Evolutionary conservation across 2,797 vertebrate species (phyloP), one percentile per base, ranked within the genome.

Genomic region (Holocentrus rufus): DNA sequence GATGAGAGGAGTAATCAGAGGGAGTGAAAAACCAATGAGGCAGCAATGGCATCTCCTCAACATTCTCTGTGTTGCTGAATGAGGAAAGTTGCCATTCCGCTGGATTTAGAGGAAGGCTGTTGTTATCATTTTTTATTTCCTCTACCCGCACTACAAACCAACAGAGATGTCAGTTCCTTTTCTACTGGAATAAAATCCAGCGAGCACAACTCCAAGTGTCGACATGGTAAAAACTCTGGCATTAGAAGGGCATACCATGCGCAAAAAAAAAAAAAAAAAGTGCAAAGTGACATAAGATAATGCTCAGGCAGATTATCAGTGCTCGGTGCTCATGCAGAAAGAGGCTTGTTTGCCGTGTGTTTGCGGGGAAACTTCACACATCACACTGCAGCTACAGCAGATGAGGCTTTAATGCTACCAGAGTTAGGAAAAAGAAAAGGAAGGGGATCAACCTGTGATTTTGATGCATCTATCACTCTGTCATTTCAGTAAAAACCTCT

Each of bases 1-100:
- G 93, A 94, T 94, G 93, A 93, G 92, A 92, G 91, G 91, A 92
- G 93, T 93, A 94, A 94, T 94, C 94, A 94, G 93, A 93, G 89
- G 77, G 84, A 91, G 87, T 76, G 82, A 88, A 92, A 91, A 92
- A 92, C 81, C 93, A 94, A 91, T 90, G 91, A 94, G 90, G 91
- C 91, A 92, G 93, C 92, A 92, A 88, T 91, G 90, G 90, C 91
- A 93, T 93, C 92, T 93, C 87, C 87, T 91, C 89, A 88, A 88
- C 90, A 90, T 88, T 92, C 89, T 89, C 89, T 79, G 87, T 87
- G 82, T 74, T 77, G 85, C 85, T 84, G 90, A 90, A 91, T 85
- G 88, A 85, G 84, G 83, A 89, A 93, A 93, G 90, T 92, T 93
- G 82, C 85, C 75, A 86, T 90, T 92, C 87, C 20, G 65, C 84